Conservation (phyloP, 2,113 vertebrate species). For the Nothocercus nigrocapillus region DNA sequence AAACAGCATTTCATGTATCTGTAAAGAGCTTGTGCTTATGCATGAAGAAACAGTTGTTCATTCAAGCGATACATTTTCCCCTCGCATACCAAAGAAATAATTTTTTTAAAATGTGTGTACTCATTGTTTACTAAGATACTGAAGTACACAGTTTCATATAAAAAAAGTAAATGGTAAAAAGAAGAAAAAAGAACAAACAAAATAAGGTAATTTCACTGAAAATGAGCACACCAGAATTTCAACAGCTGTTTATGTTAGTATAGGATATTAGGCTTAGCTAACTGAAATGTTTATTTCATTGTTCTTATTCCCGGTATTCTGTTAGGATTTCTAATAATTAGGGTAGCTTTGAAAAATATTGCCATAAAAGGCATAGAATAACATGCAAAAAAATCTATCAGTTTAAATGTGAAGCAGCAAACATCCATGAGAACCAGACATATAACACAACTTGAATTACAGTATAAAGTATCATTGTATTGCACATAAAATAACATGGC, state of each 20-base stretch:
- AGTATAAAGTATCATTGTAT: background rate
- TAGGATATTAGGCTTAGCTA: background rate
- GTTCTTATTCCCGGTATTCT: background rate
- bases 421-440: background rate
- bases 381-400: background rate
- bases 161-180: background rate
- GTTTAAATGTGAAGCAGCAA: background rate
- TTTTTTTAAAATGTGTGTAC: background rate
- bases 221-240: background rate
- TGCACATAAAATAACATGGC: conserved; percentile 35
- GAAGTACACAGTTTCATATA: background rate
- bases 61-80: background rate
- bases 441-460: background rate
- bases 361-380: background rate
- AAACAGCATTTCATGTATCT: background rate
- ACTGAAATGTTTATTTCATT: background rate
- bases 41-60: conserved; percentile 12
- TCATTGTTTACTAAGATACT: background rate
- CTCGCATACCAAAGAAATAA: background rate
- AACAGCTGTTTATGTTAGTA: background rate
- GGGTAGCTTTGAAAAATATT: background rate
- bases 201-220: background rate
- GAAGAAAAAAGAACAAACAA: background rate
- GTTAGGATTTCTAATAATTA: background rate
- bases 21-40: background rate